Evolutionary conservation across 1,140 invertebrate genomes (phyloP), one percentile per base, ranked within the genome.

Genomic region (Venturia canescens): DNA sequence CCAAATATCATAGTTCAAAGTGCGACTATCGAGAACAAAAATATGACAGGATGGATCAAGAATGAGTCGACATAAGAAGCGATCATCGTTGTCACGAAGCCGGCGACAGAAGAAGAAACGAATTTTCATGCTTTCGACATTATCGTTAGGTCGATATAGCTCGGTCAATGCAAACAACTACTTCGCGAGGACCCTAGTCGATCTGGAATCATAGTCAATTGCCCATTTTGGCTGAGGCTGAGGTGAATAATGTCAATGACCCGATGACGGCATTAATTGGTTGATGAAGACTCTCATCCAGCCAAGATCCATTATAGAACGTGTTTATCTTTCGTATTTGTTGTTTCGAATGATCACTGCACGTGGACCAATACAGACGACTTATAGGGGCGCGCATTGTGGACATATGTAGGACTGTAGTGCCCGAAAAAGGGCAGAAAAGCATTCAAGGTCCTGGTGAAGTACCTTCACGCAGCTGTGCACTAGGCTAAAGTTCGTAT

Each of bases 281-380:
- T 77, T 13, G 16, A 44, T 44, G 38, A 44, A 44, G 38, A 44
- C 7, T 29, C 21, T 63, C 60, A 60, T 63, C 34, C 23, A 7
- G 29, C 27, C 11, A 29, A 29, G 71, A 74, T 18, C 53, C 53
- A 29, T 82, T 79, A 82, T 76, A 21, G 44, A 23, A 29, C 34
- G 79, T 79, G 76, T 79, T 82, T 74, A 60, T 76, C 21, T n/a
- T 23, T 18, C 31, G 23, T 79, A 69, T 79, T 79, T 82, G 67
- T 53, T 29, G 69, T 75, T 76, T 38, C 60, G 60, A 74, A 78
- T 66, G 77, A 82, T 79, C 70, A 60, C 78, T 26, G 53, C 15
- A 66, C 60, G 72, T 18, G 53, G 60, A 60, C 27, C 21, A 77
- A 16, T 31, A 21, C 69, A 27, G 16, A 78, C 23, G 34, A 70